These are phyloP conservation scores for Tricholaema leucomelas DNA, from an alignment of 2,113 vertebrate genomes.

Conservation along the genomic window DNA sequence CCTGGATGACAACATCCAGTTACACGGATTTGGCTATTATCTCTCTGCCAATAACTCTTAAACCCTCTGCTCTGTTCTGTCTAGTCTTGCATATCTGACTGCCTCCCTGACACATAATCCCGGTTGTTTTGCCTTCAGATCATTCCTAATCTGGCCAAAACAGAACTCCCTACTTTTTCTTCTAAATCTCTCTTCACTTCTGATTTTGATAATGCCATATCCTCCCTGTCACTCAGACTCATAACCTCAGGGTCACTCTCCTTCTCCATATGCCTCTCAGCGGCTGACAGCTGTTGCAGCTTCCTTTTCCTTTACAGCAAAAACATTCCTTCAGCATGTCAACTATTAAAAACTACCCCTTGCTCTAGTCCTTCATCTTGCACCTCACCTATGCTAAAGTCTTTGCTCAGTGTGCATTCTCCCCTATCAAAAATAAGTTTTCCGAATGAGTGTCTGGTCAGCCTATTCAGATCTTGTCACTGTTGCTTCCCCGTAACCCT, in stretches of 20 bases:
- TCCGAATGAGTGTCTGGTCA: not conserved
- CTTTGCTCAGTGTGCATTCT: not conserved
- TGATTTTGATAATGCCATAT: slow-evolving; percentile 22
- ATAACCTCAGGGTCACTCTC: not conserved
- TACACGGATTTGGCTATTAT: slow-evolving; percentile 39
- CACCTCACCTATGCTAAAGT: not conserved
- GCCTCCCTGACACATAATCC: slow-evolving; percentile 45
- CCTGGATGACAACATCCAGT: slow-evolving; percentile 47
- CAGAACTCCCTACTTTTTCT: slow-evolving; percentile 41
- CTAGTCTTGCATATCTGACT: slow-evolving; percentile 52
- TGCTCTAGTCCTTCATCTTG: not conserved
- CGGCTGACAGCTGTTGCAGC: not conserved
- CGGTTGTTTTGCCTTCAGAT: slow-evolving; percentile 58
- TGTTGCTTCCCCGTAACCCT: not conserved
- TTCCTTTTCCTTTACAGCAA: not conserved
- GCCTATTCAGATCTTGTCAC: not conserved
- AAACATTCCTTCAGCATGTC: not conserved
- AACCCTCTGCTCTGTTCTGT: slow-evolving; percentile 19
- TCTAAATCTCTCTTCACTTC: slow-evolving; percentile 7
- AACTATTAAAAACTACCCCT: not conserved
- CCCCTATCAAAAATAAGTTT: not conserved
- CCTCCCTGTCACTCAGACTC: not conserved
- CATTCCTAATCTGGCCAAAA: slow-evolving; percentile 57
- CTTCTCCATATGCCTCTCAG: not conserved
- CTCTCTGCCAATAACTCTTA: slow-evolving; percentile 58